Evolutionary conservation across 2,113 vertebrate genomes (phyloP), one percentile per base, ranked within the genome.

Genomic region (Clarias magur): DNA sequence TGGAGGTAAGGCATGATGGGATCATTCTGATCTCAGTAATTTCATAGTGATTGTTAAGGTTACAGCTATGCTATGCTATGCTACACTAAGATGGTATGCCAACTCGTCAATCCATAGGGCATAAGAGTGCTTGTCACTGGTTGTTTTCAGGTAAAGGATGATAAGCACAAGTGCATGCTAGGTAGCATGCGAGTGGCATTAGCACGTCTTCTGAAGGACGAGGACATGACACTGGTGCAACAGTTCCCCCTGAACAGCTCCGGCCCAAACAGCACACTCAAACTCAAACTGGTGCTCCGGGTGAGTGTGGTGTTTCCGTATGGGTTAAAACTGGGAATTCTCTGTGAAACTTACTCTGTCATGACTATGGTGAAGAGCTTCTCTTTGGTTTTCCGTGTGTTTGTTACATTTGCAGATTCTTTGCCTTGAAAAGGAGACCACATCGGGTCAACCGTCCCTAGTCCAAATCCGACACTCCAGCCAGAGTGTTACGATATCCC

Each of bases 201-300:
- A 83, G 95, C 92, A 72, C 92, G 95, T 82, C 93, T 99, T 83
- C 93, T 99, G 30, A 85, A 89, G 56, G 97, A 96, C 59, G 95
- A 97, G 62, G 95, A 97, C 90, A 95, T 99, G 95, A 97, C 95
- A 21, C 92, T 98, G 92, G 96, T 95, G 89, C 96, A 97, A 93
- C 94, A 96, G 57, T 99, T 99, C 92, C 93, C 96, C 0, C 95
- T 99, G 82, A 97, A 93, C 91, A 97, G 97, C 94, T 99, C 98
- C 0, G 98, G 98, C 21, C 97, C 98, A 70, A 97, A 95, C 95
- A 98, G 97, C 94, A 96, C 95, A 75, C 91, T 99, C 89, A 98
- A 97, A 92, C 96, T 99, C 89, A 99, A 98, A 95, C 94, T 99
- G 90, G 97, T 96, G 82, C 96, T 99, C 91, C 96, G 96, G 96